Percentiles rank a stretch among this genome's conserved stretches.
Evolutionary conservation across 1,140 invertebrate species (phyloP).

Genomic region (Tyrophagus putrescentiae): DNA sequence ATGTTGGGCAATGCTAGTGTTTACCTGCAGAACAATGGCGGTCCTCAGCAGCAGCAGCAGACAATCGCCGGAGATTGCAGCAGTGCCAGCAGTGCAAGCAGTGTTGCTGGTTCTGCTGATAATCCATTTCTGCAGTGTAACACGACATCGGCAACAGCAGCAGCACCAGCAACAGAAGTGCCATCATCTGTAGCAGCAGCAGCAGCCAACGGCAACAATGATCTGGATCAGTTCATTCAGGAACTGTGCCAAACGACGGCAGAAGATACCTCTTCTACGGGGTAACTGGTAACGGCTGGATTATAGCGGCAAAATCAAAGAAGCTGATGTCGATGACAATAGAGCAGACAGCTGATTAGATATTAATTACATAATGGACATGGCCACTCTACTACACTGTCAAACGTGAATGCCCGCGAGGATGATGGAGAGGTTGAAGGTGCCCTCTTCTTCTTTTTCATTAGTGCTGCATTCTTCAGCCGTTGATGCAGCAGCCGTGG

Average conservation of each 20-base stretch:
- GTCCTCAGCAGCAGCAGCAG: background rate
- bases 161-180: no score
- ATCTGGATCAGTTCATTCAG: constrained; percentile 1
- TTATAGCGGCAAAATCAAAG: background rate
- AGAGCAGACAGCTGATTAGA: background rate
- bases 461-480: background rate
- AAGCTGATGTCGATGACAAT: background rate
- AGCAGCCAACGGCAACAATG: background rate
- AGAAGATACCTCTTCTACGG: no score
- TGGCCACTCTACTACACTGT: no score
- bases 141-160: no score
- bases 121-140: no score
- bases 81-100: no score
- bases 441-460: background rate
- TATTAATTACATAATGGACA: no score
- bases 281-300: background rate
- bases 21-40: no score
- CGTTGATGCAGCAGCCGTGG: background rate
- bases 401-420: background rate
- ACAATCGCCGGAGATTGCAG: background rate
- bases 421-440: background rate
- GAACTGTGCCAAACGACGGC: background rate
- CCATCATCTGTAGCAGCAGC: background rate
- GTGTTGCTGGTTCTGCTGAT: no score
- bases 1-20: no score